Evolutionary conservation across 2,888 invertebrate species (phyloP).

Genomic region (Bombylius major): DNA sequence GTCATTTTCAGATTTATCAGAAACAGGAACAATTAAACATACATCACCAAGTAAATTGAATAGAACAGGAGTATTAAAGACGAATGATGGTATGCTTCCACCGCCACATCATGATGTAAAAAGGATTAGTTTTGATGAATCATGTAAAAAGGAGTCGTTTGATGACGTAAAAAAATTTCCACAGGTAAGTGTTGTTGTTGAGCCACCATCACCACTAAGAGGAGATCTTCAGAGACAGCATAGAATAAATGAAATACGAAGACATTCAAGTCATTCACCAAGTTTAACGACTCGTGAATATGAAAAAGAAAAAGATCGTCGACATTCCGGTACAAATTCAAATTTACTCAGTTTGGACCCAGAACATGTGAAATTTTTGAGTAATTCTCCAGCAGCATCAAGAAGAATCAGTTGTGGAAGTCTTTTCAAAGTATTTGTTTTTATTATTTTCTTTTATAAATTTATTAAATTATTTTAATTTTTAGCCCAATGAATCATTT

Average conservation of each 20-base stretch:
- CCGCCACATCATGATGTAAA: conserved; percentile 26
- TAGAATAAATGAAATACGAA: conserved; percentile 31
- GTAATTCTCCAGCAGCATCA: conserved; percentile 72
- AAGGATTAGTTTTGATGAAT: conserved; percentile 38
- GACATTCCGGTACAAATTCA: conserved; percentile 42
- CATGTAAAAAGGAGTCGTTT: conserved; percentile 38
- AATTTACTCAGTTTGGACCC: conserved; percentile 49
- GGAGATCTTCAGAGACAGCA: conserved; percentile 43
- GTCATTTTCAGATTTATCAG: no score
- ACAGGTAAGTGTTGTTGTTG: conserved; percentile 59
- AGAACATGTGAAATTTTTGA: conserved; percentile 51
- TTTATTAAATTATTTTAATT: no score
- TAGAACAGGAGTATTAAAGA: no score
- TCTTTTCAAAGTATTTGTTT: conserved; percentile 50
- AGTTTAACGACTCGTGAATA: conserved; percentile 40
- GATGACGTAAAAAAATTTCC: conserved; percentile 41
- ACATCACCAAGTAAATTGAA: no score
- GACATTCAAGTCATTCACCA: conserved; percentile 37
- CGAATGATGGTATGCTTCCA: no score
- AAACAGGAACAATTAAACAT: no score
- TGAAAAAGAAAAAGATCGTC: conserved; percentile 36
- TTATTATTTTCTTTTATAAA: not conserved
- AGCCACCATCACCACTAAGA: conserved; percentile 60
- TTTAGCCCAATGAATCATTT: conserved; percentile 35
- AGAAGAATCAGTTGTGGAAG: conserved; percentile 85